Evolutionary conservation across 1,140 invertebrate species (phyloP).

Genomic region (Charaxes varanes): DNA sequence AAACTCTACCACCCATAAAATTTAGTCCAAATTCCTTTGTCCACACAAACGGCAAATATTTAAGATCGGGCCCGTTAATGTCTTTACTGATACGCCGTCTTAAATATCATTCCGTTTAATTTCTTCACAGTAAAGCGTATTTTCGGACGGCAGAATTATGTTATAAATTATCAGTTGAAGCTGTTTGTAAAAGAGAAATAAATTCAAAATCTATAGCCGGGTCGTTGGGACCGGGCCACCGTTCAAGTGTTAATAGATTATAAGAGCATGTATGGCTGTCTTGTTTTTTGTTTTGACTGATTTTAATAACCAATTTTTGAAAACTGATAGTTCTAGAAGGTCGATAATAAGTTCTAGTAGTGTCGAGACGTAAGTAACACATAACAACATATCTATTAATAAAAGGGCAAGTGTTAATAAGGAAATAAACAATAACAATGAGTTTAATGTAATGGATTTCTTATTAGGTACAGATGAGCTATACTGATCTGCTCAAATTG

Average conservation of each 20-base stretch:
- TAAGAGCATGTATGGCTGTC: no score
- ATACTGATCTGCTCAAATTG: no score
- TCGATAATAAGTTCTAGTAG: no score
- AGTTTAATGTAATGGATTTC: no score
- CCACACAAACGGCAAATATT: not conserved
- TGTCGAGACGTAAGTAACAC: no score
- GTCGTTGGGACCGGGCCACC: slow-evolving; percentile 38
- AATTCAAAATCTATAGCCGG: slow-evolving; percentile 51
- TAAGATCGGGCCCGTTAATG: slow-evolving; percentile 4
- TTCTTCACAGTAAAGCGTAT: not conserved
- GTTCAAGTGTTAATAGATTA: slow-evolving; percentile 58
- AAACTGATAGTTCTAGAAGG: no score
- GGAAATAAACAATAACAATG: no score
- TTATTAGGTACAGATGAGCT: no score
- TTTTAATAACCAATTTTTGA: no score
- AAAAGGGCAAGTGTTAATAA: no score
- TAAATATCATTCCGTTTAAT: not conserved
- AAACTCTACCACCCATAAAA: not conserved
- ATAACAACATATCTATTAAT: no score
- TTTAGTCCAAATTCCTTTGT: slow-evolving; percentile 2
- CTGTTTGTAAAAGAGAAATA: slow-evolving; percentile 40
- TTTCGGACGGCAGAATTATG: slow-evolving; percentile 1
- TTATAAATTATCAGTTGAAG: slow-evolving; percentile 15
- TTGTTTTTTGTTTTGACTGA: no score
- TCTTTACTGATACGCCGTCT: slow-evolving; percentile 1